phyloP scores from a whole-genome alignment of 2,888 invertebrate species.

The Eupithecia subumbrata region DNA sequence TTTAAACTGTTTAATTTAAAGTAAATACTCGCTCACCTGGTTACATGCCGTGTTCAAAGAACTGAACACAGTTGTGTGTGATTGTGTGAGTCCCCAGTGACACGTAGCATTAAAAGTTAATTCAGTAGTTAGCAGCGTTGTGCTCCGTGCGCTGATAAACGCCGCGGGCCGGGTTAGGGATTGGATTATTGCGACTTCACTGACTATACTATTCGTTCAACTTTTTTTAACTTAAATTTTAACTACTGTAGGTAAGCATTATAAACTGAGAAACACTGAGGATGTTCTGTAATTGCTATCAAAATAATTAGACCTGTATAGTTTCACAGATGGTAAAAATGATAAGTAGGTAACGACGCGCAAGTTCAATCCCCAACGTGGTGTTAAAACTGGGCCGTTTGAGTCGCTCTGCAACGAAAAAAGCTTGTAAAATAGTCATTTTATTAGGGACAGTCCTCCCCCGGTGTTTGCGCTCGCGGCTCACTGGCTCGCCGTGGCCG shows the following conservation, averaged over 20 bases:
- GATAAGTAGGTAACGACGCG: neutral
- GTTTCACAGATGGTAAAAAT: neutral
- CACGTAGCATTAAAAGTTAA: conserved; percentile 8
- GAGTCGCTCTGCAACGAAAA: conserved; percentile 10
- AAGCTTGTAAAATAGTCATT: conserved; percentile 20
- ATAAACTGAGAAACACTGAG: too few species aligned
- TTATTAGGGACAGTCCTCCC: conserved; percentile 19
- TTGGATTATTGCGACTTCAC: neutral
- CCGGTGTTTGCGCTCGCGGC: conserved; percentile 15
- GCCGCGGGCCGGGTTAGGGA: neutral
- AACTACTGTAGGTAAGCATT: too few species aligned
- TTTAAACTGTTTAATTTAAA: neutral
- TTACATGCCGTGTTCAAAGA: neutral
- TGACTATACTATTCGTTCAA: neutral
- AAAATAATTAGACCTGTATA: neutral
- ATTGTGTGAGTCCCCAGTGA: neutral
- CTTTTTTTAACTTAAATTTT: neutral
- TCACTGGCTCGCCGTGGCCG: conserved; percentile 29
- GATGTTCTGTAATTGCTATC: neutral
- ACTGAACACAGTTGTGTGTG: neutral
- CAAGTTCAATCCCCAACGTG: conserved; percentile 1
- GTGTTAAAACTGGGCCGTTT: conserved; percentile 3
- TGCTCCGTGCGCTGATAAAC: neutral
- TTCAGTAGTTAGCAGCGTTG: neutral
- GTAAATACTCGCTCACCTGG: neutral